Evolutionary conservation across 2,888 invertebrate genomes (phyloP).

Genomic region (Luffia ferchaultella): DNA sequence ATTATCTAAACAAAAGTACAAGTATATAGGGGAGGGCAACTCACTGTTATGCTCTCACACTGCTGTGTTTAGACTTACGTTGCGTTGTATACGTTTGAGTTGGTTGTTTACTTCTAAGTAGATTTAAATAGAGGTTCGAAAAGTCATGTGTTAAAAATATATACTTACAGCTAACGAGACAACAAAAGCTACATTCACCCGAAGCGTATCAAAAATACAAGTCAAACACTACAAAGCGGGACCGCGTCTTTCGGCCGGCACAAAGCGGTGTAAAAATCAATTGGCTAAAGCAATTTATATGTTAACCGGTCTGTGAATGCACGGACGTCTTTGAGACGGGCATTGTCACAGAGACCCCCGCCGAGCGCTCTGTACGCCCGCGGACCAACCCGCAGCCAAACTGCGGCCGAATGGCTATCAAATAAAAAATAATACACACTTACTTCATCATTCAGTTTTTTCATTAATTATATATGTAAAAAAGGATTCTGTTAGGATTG

Average conservation of each 20-base stretch:
- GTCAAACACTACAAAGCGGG: slow-evolving; percentile 2
- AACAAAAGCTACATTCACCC: too few species aligned
- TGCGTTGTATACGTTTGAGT: too few species aligned
- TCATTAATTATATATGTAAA: too few species aligned
- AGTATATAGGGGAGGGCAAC: slow-evolving; percentile 25
- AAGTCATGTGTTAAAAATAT: slow-evolving; percentile 21
- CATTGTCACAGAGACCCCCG: not conserved
- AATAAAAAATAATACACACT: too few species aligned
- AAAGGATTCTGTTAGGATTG: too few species aligned
- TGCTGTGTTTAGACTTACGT: slow-evolving; percentile 36
- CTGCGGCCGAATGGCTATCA: too few species aligned
- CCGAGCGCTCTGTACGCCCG: not conserved
- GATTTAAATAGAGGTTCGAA: too few species aligned
- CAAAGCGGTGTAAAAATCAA: slow-evolving; percentile 54
- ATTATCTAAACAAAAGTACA: slow-evolving; percentile 60
- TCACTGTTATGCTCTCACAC: slow-evolving; percentile 22
- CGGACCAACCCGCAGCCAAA: too few species aligned
- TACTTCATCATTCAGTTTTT: too few species aligned
- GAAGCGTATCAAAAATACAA: not conserved
- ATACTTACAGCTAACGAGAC: too few species aligned
- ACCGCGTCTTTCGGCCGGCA: slow-evolving; percentile 17
- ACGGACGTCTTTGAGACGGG: not conserved
- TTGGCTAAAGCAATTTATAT: slow-evolving; percentile 52
- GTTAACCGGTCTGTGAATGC: slow-evolving; percentile 27
- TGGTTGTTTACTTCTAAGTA: too few species aligned